Evolutionary conservation across 2,888 invertebrate genomes (phyloP), one percentile per base, ranked within the genome.

Genomic region (Neria commutata): DNA sequence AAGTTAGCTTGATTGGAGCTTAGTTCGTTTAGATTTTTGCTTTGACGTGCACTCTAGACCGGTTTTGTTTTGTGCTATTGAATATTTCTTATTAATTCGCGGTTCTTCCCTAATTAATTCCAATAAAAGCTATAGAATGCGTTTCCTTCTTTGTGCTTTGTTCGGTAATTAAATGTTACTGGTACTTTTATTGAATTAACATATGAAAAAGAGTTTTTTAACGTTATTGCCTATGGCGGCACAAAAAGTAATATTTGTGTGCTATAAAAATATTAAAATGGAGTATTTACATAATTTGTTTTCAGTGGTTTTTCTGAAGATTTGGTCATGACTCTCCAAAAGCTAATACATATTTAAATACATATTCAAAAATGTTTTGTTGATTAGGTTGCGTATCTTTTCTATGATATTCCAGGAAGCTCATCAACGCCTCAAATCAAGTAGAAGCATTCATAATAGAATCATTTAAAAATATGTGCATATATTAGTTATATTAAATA

Each of bases 91-190:
- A 53, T 51, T 48, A 24, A 55, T 29, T 49, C 54, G 24, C 14
- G 42, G 14, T 59, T 46, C 62, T 63, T 59, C 55, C 56, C 60
- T 55, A 67, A 68, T 63, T 65, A 61, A 59, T 25, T 40, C 23
- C 14, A 26, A 60, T 64, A 63, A 65, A 57, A 58, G 58, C 58
- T 61, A 4, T 54, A 71, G 71, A 70, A 78, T 78, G 78, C 78
- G 78, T 68, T 75, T 76, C 62, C 68, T 67, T 60, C 66, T 73
- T 61, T 68, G 66, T 63, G 69, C 62, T 64, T 65, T 76, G 48
- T 58, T 75, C 51, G 74, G 75, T 74, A 74, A 70, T 51, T 57
- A 48, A 17, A 58, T 34, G n/a, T 29, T 10, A 8, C 47, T 42
- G 10, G 24, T 25, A 8, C 40, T 16, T 24, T 21, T 19, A 40